A percentile compares a stretch with the other conserved stretches of the same genome.
Evolutionary conservation across 1,140 invertebrate species (phyloP).

Genomic region (Procambarus clarkii): DNA sequence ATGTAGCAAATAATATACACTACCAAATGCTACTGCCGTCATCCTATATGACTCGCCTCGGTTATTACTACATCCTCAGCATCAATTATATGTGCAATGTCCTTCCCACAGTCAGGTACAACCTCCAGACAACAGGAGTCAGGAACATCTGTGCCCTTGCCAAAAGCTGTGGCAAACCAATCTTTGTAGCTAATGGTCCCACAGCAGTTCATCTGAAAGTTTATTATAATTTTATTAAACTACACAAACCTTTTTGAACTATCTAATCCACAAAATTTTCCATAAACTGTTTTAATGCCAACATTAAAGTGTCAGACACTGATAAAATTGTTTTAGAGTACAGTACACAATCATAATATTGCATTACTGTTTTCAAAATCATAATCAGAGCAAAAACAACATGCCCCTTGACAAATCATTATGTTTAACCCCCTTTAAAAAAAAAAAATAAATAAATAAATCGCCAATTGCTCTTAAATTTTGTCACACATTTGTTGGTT

Average conservation of each 20-base stretch:
- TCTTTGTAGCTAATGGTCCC: conserved; percentile 57
- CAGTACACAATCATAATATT: too few relatives aligned
- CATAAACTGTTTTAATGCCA: too few relatives aligned
- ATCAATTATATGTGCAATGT: conserved; percentile 20
- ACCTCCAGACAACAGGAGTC: conserved; percentile 69
- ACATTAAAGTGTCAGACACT: too few relatives aligned
- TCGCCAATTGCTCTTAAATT: too few relatives aligned
- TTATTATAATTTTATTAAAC: neutral
- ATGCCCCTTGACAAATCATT: too few relatives aligned
- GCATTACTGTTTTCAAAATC: too few relatives aligned
- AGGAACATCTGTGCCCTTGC: conserved; percentile 68
- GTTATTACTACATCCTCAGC: conserved; percentile 64
- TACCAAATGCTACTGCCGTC: neutral
- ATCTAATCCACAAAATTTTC: too few relatives aligned
- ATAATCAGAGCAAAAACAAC: too few relatives aligned
- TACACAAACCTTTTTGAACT: neutral
- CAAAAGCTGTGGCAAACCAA: conserved; percentile 59
- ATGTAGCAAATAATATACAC: neutral
- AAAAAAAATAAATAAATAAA: too few relatives aligned
- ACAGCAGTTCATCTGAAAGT: conserved; percentile 69
- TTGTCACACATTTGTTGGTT: too few relatives aligned
- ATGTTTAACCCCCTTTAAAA: too few relatives aligned
- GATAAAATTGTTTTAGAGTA: too few relatives aligned
- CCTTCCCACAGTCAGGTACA: conserved; percentile 55
- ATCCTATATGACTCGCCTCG: conserved; percentile 31